Conservation (phyloP, 1,140 invertebrate species). For the Meloidogyne floridensis region DNA sequence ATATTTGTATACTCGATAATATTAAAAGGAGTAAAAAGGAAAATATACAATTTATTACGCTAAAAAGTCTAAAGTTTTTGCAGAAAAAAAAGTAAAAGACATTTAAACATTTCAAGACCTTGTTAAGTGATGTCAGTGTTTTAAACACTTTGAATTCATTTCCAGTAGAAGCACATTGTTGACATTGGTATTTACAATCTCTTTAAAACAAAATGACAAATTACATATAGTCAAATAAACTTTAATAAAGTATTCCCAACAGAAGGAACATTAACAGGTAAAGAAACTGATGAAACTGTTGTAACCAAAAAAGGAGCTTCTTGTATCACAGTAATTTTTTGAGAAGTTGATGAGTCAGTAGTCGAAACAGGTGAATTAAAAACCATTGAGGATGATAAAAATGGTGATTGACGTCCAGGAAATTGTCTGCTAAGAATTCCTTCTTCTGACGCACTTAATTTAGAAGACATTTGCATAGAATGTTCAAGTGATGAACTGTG, state of each 20-base stretch:
- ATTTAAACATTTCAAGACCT: background rate
- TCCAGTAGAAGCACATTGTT: background rate
- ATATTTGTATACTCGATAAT: too few species aligned
- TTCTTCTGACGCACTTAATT: constrained; percentile 32
- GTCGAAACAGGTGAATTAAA: background rate
- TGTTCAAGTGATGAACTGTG: constrained; percentile 5
- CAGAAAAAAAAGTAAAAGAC: background rate
- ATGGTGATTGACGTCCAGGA: constrained; percentile 16
- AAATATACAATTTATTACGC: too few species aligned
- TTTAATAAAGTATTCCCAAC: background rate
- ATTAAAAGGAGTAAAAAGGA: too few species aligned
- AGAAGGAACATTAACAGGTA: background rate
- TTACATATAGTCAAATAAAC: background rate
- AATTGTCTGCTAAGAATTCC: constrained; percentile 34
- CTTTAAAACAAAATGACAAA: background rate
- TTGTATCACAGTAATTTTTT: background rate
- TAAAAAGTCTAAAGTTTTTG: too few species aligned
- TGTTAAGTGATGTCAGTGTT: constrained; percentile 14
- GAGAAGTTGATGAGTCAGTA: background rate
- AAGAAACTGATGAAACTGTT: background rate
- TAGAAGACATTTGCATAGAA: background rate
- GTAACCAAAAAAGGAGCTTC: background rate
- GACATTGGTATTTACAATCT: constrained; percentile 14
- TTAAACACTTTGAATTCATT: background rate
- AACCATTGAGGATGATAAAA: background rate